phyloP scores from a whole-genome alignment of 2,113 vertebrate genomes.

The Daboia siamensis region DNA sequence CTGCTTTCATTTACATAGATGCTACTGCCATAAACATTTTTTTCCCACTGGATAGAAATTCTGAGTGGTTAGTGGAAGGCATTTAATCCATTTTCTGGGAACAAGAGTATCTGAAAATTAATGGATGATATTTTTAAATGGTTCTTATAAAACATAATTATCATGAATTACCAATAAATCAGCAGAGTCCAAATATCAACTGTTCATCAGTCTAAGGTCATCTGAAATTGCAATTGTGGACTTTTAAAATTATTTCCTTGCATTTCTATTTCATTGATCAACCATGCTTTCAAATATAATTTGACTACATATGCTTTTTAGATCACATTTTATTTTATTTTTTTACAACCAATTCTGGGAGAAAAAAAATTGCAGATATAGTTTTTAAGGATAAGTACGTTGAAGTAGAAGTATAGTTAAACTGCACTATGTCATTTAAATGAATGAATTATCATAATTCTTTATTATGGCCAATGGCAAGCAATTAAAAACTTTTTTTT shows the following conservation, averaged over 20 bases:
- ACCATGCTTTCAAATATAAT: neutral
- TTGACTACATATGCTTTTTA: neutral
- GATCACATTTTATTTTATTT: neutral
- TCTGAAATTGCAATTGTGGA: neutral
- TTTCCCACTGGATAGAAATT: neutral
- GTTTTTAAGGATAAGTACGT: neutral
- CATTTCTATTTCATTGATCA: neutral
- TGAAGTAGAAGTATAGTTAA: neutral
- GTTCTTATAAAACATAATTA: neutral
- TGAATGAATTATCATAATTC: neutral
- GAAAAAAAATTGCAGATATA: neutral
- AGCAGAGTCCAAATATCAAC: conserved; percentile 1
- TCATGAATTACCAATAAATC: conserved; percentile 2
- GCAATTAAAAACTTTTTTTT: neutral
- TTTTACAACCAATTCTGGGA: neutral
- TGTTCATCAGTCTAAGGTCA: neutral
- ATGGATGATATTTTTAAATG: neutral
- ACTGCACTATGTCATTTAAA: neutral
- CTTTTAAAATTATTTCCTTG: neutral
- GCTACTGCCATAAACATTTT: neutral
- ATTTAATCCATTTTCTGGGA: neutral
- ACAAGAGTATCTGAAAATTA: neutral
- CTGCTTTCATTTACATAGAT: neutral
- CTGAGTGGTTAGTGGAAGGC: neutral
- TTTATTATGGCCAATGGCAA: neutral